These are phyloP conservation scores for Pempheris klunzingeri DNA, from an alignment of 2,797 vertebrate genomes.

Conservation along the genomic window DNA sequence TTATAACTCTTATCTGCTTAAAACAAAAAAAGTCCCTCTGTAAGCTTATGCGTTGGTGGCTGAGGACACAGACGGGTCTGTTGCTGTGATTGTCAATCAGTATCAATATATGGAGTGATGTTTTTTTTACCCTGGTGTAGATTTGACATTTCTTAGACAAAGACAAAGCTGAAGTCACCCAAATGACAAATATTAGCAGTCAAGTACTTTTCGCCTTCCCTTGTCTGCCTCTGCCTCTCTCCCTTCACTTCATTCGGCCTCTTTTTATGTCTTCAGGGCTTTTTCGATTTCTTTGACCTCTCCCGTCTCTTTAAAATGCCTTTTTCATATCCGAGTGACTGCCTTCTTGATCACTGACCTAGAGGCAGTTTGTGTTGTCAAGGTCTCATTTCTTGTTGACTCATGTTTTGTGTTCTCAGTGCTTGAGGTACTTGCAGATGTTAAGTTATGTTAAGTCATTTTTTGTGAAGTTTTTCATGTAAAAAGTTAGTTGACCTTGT, in stretches of 20 bases:
- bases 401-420: constrained; percentile 11
- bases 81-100: constrained; percentile 24
- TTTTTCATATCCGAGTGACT: constrained; percentile 30
- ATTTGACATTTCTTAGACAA: constrained; percentile 51
- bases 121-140: constrained; percentile 18
- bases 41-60: constrained; percentile 43
- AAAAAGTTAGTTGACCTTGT: constrained; percentile 63
- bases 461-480: constrained; percentile 29
- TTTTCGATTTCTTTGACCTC: constrained; percentile 31
- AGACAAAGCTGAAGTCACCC: neutral
- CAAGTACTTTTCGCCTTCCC: neutral
- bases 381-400: constrained; percentile 39
- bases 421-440: constrained; percentile 5
- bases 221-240: neutral
- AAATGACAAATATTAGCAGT: constrained; percentile 21
- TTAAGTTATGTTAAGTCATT: constrained; percentile 33
- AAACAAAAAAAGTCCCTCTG: constrained; percentile 57
- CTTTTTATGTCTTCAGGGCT: constrained; percentile 17
- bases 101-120: constrained; percentile 16
- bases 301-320: constrained; percentile 12
- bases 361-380: constrained; percentile 43
- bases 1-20: constrained; percentile 73
- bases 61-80: constrained; percentile 38
- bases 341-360: constrained; percentile 36
- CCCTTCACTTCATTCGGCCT: neutral